Conservation (phyloP, 1,140 invertebrate species). For the Diachasmimorpha longicaudata region DNA sequence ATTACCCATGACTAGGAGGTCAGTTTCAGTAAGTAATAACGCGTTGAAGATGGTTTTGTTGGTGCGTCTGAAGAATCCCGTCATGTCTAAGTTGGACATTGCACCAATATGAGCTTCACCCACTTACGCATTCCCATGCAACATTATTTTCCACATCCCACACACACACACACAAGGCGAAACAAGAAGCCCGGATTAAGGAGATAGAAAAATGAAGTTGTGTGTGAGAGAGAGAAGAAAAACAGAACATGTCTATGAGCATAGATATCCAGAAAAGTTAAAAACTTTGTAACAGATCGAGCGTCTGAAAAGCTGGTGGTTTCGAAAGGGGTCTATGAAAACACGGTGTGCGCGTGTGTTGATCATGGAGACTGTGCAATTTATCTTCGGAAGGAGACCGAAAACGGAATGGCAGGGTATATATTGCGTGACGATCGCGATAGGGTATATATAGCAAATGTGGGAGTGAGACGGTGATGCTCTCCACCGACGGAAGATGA, state of each 20-base stretch:
- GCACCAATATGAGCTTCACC: not conserved
- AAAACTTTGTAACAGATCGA: no score
- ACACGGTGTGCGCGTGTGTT: not conserved
- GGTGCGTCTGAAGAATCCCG: not conserved
- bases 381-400: conserved; percentile 2
- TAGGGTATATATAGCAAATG: not conserved
- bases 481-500: conserved; percentile 7
- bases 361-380: not conserved
- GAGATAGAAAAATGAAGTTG: not conserved
- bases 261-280: no score
- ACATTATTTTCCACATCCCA: not conserved
- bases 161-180: not conserved
- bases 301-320: no score
- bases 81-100: no score
- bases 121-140: conserved; percentile 21
- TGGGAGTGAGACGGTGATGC: not conserved
- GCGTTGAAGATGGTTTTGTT: not conserved
- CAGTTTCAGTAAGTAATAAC: conserved; percentile 20
- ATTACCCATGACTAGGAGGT: conserved; percentile 22
- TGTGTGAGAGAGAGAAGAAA: no score
- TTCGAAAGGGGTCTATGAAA: no score
- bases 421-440: conserved; percentile 16
- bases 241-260: no score
- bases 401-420: conserved; percentile 13
- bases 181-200: not conserved